Conservation (phyloP, 1,140 invertebrate genomes). For the Manduca sexta region DNA sequence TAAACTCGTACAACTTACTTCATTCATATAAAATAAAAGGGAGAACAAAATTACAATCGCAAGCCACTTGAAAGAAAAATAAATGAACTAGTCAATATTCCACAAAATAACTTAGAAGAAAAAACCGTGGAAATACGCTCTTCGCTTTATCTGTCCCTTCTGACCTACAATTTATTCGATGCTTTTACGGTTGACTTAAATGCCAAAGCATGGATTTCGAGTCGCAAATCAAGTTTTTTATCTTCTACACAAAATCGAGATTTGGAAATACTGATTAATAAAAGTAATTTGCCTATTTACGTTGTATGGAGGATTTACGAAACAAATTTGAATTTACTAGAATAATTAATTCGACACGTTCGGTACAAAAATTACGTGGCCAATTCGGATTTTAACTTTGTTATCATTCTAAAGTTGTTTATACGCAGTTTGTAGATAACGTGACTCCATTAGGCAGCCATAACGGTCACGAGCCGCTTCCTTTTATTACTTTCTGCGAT, state of each 20-base stretch:
- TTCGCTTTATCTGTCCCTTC: constrained; percentile 66
- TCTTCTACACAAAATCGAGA: constrained; percentile 16
- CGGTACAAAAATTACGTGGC: constrained; percentile 12
- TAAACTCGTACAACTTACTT: too few species aligned
- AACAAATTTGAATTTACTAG: neutral
- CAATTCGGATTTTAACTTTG: constrained; percentile 23
- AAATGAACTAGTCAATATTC: constrained; percentile 43
- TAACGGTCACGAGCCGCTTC: constrained; percentile 42
- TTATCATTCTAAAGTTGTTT: constrained; percentile 32
- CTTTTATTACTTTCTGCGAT: constrained; percentile 47
- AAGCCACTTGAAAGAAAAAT: constrained; percentile 12
- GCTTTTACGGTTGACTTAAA: constrained; percentile 68
- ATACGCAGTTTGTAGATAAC: constrained; percentile 41
- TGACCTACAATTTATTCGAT: constrained; percentile 70
- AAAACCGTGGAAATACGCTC: constrained; percentile 45
- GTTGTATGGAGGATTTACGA: neutral
- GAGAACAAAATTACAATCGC: constrained; percentile 2
- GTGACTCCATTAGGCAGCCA: constrained; percentile 36
- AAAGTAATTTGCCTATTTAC: neutral
- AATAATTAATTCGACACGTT: constrained; percentile 4
- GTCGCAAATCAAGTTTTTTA: constrained; percentile 50
- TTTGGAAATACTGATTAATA: constrained; percentile 5
- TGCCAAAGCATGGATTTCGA: constrained; percentile 60
- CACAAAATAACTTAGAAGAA: constrained; percentile 52
- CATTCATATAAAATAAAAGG: neutral